Evolutionary conservation across 2,797 vertebrate species (phyloP).

Genomic region (Sebastes minor): DNA sequence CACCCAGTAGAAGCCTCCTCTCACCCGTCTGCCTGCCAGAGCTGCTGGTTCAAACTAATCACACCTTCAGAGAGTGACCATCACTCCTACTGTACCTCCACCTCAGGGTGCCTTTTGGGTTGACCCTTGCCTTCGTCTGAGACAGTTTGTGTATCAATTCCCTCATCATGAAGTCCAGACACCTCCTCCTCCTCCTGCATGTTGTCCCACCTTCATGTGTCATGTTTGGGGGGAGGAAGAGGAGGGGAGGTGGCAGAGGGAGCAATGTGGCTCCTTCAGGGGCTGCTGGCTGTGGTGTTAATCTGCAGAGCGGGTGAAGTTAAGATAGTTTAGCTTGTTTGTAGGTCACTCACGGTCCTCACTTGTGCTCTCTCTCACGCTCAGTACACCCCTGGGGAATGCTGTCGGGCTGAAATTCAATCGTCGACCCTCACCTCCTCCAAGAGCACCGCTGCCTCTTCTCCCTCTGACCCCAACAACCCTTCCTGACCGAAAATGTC

Average conservation of each 20-base stretch:
- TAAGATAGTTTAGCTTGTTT: conserved; percentile 69
- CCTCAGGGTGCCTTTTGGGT: conserved; percentile 21
- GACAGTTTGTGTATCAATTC: conserved; percentile 14
- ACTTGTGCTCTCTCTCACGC: conserved; percentile 45
- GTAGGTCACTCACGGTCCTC: conserved; percentile 66
- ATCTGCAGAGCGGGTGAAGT: conserved; percentile 52
- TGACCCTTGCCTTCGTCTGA: conserved; percentile 30
- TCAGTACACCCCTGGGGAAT: conserved; percentile 59
- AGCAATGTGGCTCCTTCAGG: conserved; percentile 44
- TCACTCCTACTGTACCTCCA: conserved; percentile 42
- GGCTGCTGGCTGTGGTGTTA: conserved; percentile 41
- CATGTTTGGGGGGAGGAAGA: background rate
- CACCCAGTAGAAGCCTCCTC: background rate
- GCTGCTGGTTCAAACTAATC: conserved; percentile 34
- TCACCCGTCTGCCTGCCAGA: conserved; percentile 16
- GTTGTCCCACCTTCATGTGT: conserved; percentile 13
- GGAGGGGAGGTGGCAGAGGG: background rate
- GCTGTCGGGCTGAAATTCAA: conserved; percentile 85
- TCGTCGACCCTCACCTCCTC: conserved; percentile 58
- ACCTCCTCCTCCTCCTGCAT: background rate
- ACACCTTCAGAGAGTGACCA: conserved; percentile 18
- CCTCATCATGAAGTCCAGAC: conserved; percentile 27
- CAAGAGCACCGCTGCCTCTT: conserved; percentile 36
- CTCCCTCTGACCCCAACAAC: conserved; percentile 14
- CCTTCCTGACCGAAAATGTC: conserved; percentile 39